These are phyloP conservation scores for Gadopsis bispinosus DNA, from an alignment of 2,797 vertebrate species.

Conservation along the genomic window DNA sequence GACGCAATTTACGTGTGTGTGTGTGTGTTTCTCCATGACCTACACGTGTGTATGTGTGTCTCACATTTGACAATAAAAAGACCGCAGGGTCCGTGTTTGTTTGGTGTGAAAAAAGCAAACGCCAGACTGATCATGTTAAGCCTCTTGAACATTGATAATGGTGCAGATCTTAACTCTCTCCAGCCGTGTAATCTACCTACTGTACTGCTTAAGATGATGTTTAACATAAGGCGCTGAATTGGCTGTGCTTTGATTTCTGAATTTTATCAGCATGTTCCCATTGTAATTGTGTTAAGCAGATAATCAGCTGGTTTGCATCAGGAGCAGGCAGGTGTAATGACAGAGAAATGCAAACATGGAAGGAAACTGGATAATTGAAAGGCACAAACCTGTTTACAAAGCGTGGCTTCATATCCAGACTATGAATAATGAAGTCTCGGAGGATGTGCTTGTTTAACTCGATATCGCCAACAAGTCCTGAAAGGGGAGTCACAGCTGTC, in stretches of 20 bases:
- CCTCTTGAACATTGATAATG: not conserved
- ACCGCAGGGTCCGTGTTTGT: too few relatives aligned
- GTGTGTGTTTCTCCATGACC: too few relatives aligned
- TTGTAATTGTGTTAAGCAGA: slow-evolving; percentile 46
- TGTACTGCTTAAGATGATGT: slow-evolving; percentile 15
- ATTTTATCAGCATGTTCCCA: slow-evolving; percentile 26
- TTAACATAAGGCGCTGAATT: slow-evolving; percentile 7
- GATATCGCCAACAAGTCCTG: slow-evolving; percentile 93
- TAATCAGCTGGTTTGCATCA: slow-evolving; percentile 54
- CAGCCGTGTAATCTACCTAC: not conserved
- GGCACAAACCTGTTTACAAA: slow-evolving; percentile 90
- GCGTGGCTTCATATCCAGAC: slow-evolving; percentile 90
- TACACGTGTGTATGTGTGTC: too few relatives aligned
- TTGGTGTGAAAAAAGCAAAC: too few relatives aligned
- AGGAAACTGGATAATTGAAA: slow-evolving; percentile 47
- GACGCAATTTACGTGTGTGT: too few relatives aligned
- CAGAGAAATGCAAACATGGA: slow-evolving; percentile 46
- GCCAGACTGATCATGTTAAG: not conserved
- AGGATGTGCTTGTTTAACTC: slow-evolving; percentile 87
- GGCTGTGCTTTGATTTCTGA: slow-evolving; percentile 25
- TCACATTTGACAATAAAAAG: too few relatives aligned
- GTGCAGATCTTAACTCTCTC: not conserved
- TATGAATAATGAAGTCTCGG: slow-evolving; percentile 90
- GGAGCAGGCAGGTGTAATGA: slow-evolving; percentile 54
- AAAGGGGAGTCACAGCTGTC: slow-evolving; percentile 53